Evolutionary conservation across 2,113 vertebrate genomes (phyloP), one percentile per base, ranked within the genome.

Genomic region (Hemicordylus capensis): DNA sequence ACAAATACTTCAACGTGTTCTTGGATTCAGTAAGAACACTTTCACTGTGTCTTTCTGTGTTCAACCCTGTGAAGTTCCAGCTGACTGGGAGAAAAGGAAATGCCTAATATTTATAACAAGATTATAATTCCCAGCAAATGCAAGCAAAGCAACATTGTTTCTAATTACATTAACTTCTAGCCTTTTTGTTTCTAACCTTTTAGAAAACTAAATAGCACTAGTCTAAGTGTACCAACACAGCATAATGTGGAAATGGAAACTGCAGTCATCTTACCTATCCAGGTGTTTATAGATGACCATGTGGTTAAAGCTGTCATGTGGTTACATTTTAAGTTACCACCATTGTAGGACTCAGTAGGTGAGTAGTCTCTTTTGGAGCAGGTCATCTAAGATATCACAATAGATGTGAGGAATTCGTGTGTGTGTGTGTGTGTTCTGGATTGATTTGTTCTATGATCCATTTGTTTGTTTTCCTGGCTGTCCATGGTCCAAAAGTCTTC

Each of bases 71-170:
- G 39, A 78, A 61, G 26, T 37, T 61, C 7, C 58, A 42, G 37
- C 34, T 77, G 37, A 77, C 58, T 61, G 44, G 58, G 56, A 78
- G 56, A 78, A 78, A 78, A 22, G 39, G 37, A 44, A 78, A 78
- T 61, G 76, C 15, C 22, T 78, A 78, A 78, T 78, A 24, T 59
- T 44, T 61, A 61, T 78, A 78, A 78, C 24, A 44, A 37, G 56
- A 78, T 78, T 78, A 61, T 42, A 78, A 78, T 78, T 78, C 58
- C 11, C 54, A 77, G 54, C 54, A 77, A 59, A 42, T 59, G 54
- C 76, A 59, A 77, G 76, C 76, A 77, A 58, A 77, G 76, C 76
- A 77, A 42, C 20, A 28, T 78, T 78, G 24, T 31, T 78, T 78
- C 76, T 59, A 77, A 42, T 39, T 76, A 39, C 34, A 77, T 77